A percentile compares a stretch with the other conserved stretches of the same genome.
Conservation (phyloP, 2,113 vertebrate species). For the Grantiella picta region DNA sequence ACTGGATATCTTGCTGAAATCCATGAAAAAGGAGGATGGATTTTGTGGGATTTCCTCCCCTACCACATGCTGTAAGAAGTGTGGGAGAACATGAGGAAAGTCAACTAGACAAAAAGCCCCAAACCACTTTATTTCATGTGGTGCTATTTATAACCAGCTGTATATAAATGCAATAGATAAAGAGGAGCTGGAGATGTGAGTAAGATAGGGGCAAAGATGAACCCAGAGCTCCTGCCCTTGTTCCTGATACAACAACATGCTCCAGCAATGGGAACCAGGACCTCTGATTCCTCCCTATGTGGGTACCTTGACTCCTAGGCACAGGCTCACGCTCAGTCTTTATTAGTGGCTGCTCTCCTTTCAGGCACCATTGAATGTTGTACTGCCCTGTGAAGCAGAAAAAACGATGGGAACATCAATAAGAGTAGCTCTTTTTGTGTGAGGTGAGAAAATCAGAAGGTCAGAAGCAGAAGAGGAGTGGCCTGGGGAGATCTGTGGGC, state of each 20-base stretch:
- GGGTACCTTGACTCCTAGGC: neutral
- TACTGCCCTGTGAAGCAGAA: neutral
- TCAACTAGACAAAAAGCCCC: neutral
- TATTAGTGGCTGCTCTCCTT: neutral
- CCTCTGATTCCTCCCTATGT: neutral
- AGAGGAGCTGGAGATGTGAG: neutral
- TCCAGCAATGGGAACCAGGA: neutral
- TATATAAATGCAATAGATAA: neutral
- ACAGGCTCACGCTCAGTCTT: neutral
- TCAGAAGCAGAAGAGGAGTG: neutral
- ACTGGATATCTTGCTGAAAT: neutral
- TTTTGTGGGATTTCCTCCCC: neutral
- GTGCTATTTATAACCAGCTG: neutral
- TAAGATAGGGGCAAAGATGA: neutral
- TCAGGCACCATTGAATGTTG: neutral
- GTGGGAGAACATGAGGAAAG: neutral
- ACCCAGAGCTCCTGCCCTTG: neutral
- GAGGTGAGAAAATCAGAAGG: neutral
- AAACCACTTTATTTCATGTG: neutral
- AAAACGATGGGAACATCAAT: neutral
- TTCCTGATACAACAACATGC: accelerated
- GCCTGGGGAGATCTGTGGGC: neutral
- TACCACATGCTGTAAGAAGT: neutral
- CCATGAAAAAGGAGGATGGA: neutral
- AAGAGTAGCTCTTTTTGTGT: neutral